These are phyloP conservation scores for Acronicta alni DNA, from an alignment of 2,888 invertebrate species.

Conservation along the genomic window DNA sequence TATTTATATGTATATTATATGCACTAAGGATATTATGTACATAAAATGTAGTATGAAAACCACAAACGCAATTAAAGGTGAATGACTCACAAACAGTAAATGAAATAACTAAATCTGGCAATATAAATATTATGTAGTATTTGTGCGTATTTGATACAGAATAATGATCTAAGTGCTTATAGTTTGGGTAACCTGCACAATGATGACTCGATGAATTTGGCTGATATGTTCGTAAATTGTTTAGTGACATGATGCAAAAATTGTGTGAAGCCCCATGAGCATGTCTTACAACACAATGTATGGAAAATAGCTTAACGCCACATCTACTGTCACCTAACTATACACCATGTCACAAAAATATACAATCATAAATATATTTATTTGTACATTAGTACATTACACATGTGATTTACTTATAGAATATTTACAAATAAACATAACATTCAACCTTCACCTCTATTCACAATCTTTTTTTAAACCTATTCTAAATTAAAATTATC, in stretches of 20 bases:
- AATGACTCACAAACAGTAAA: conserved; percentile 65
- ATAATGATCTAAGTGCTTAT: conserved; percentile 56
- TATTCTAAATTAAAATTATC: conserved; percentile 71
- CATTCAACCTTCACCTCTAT: conserved; percentile 77
- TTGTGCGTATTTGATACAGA: conserved; percentile 76
- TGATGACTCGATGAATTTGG: conserved; percentile 67
- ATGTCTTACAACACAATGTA: conserved; percentile 72
- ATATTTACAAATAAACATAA: conserved; percentile 86
- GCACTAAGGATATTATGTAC: conserved; percentile 58
- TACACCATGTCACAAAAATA: conserved; percentile 88
- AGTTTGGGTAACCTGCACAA: conserved; percentile 64
- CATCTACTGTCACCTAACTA: conserved; percentile 71
- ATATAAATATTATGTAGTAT: conserved; percentile 58
- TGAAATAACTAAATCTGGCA: conserved; percentile 53
- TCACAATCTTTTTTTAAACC: conserved; percentile 70
- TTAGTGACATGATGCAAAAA: conserved; percentile 83
- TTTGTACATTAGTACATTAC: conserved; percentile 87
- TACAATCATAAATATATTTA: conserved; percentile 83
- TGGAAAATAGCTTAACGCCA: conserved; percentile 76
- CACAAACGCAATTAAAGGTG: conserved; percentile 69
- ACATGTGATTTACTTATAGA: conserved; percentile 76
- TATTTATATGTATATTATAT: conserved; percentile 51
- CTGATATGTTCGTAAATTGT: conserved; percentile 80
- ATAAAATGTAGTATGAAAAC: conserved; percentile 51
- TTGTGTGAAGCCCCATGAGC: conserved; percentile 80